These are phyloP conservation scores for Crambe crambe DNA, from an alignment of 37 sponge, comb jelly and placozoan species.

Conservation along the genomic window DNA sequence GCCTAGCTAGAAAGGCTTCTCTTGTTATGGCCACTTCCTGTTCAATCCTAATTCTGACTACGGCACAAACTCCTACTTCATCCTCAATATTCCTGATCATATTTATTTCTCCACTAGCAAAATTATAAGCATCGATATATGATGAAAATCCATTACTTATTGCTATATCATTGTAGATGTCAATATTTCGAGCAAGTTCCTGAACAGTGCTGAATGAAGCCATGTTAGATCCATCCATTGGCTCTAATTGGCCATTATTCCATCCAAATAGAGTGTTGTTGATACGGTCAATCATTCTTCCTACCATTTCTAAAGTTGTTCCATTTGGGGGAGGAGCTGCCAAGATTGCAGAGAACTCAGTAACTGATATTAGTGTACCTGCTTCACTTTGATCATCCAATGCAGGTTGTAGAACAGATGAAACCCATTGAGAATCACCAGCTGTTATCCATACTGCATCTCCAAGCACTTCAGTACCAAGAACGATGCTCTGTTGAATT, in stretches of 20 bases:
- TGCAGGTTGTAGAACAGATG: conserved; percentile 15
- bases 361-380: conserved; percentile 27
- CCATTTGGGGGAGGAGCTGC: conserved; percentile 14
- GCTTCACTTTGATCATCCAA: conserved; percentile 25
- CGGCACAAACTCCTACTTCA: conserved; percentile 42
- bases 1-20: conserved; percentile 41
- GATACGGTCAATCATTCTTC: conserved; percentile 8
- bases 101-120: conserved; percentile 20
- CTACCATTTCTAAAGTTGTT: conserved; percentile 26
- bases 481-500: conserved; percentile 1
- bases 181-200: background rate
- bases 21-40: conserved; percentile 42
- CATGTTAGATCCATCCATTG: conserved; percentile 6
- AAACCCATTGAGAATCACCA: conserved; percentile 34
- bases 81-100: conserved; percentile 11
- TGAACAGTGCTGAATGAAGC: conserved; percentile 4
- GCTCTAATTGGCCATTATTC: conserved; percentile 42
- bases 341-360: conserved; percentile 16
- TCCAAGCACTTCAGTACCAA: conserved; percentile 30
- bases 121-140: conserved; percentile 34
- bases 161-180: conserved; percentile 7
- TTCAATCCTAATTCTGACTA: conserved; percentile 43
- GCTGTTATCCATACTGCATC: conserved; percentile 17
- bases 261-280: conserved; percentile 45
- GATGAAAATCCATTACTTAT: conserved; percentile 29